Evolutionary conservation across 1,140 invertebrate species (phyloP).

Genomic region (Pinna nobilis): DNA sequence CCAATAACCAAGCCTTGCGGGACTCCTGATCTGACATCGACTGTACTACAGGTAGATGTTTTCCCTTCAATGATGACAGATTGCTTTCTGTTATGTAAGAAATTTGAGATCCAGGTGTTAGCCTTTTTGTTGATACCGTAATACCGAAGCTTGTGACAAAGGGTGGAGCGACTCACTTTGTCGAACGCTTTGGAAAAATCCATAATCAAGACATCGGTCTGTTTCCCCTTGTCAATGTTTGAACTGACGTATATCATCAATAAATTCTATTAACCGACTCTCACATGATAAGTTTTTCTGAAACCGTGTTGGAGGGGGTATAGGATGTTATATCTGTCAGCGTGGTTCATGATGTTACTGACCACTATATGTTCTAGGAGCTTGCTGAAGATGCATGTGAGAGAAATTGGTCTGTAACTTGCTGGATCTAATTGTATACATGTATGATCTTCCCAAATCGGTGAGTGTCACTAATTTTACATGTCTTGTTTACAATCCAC

Average conservation of each 20-base stretch:
- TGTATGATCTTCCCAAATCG: too few relatives aligned
- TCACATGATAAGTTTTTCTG: too few relatives aligned
- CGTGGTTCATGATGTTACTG: too few relatives aligned
- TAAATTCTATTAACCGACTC: too few relatives aligned
- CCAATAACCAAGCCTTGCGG: conserved; percentile 44
- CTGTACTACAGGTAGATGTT: conserved; percentile 1
- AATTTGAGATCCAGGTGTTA: background rate
- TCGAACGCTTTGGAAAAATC: background rate
- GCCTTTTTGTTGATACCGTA: background rate
- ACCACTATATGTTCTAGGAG: too few relatives aligned
- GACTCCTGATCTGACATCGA: conserved; percentile 37
- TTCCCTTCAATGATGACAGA: background rate
- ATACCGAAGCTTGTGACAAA: background rate
- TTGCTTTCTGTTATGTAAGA: background rate
- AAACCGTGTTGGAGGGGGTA: conserved; percentile 2
- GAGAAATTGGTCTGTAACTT: too few relatives aligned
- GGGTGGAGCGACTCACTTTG: background rate
- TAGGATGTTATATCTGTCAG: too few relatives aligned
- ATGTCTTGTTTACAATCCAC: too few relatives aligned
- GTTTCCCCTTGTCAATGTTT: background rate
- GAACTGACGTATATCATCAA: background rate
- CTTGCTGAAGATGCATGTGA: too few relatives aligned
- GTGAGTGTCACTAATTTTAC: too few relatives aligned
- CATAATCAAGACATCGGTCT: conserved; percentile 3
- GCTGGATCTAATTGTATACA: too few relatives aligned